Percentiles rank a stretch among this genome's conserved stretches.
Conservation (phyloP, 2,797 vertebrate genomes). For the Nannoperca australis region DNA sequence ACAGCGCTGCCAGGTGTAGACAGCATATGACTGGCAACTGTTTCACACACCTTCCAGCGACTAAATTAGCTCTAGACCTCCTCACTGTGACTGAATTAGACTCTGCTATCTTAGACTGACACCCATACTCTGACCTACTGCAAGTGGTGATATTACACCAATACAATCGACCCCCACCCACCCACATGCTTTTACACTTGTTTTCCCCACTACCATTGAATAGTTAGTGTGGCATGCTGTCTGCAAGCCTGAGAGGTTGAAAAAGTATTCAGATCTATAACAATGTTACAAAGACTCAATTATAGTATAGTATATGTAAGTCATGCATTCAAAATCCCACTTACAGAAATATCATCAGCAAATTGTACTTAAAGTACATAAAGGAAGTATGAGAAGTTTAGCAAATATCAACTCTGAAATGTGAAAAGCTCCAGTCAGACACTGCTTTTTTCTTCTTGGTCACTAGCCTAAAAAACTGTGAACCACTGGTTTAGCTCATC, state of each 20-base stretch:
- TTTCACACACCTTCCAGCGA: conserved; percentile 80
- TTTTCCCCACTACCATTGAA: conserved; percentile 7
- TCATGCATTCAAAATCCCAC: neutral
- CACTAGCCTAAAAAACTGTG: neutral
- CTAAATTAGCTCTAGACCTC: conserved; percentile 76
- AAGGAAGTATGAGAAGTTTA: neutral
- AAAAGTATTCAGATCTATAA: neutral
- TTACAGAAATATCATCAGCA: neutral
- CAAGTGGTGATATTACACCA: conserved; percentile 70
- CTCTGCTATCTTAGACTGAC: conserved; percentile 74
- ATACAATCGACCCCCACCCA: conserved; percentile 31
- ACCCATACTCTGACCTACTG: conserved; percentile 64
- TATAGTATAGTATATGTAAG: neutral
- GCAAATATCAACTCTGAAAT: neutral
- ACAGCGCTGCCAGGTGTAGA: conserved; percentile 74
- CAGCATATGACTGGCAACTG: conserved; percentile 84
- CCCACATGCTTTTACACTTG: conserved; percentile 41
- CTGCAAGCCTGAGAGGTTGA: neutral
- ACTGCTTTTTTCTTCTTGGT: neutral
- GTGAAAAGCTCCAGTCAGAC: neutral
- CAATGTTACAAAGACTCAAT: neutral
- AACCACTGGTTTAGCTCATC: neutral
- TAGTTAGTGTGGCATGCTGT: neutral
- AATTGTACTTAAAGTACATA: neutral
- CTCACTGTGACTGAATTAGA: conserved; percentile 80